Evolutionary conservation across 2,797 vertebrate genomes (phyloP).

Genomic region (Alcedo atthis): DNA sequence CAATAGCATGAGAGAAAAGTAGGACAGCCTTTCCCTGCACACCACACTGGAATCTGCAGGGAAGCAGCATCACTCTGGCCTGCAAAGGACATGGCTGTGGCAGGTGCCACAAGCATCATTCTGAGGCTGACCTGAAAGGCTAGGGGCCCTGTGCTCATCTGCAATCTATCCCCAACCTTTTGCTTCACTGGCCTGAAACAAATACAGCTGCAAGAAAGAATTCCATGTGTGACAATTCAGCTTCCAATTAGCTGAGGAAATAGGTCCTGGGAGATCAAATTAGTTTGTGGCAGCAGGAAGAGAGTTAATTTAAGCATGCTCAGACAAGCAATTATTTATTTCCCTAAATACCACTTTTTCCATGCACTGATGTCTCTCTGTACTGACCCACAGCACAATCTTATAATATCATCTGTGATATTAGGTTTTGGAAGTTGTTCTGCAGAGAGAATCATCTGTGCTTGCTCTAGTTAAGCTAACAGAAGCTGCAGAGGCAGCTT

Average conservation of each 20-base stretch:
- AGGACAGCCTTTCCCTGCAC: not conserved
- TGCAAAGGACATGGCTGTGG: not conserved
- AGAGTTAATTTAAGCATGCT: slow-evolving; percentile 56
- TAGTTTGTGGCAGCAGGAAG: slow-evolving; percentile 58
- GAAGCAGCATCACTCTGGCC: not conserved
- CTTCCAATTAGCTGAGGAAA: slow-evolving; percentile 67
- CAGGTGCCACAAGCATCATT: fast-evolving
- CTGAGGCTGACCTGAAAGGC: not conserved
- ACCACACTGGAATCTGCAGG: not conserved
- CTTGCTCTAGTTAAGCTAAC: not conserved
- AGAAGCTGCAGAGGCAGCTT: not conserved
- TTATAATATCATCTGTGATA: slow-evolving; percentile 8
- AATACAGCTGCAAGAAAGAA: slow-evolving; percentile 44
- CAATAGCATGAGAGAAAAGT: not conserved
- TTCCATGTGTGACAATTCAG: slow-evolving; percentile 22
- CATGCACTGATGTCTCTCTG: not conserved
- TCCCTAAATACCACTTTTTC: slow-evolving; percentile 53
- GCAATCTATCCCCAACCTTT: not conserved
- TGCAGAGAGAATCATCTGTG: not conserved
- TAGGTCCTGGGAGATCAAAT: slow-evolving; percentile 61
- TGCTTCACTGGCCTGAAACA: slow-evolving; percentile 24
- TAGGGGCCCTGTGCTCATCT: fast-evolving
- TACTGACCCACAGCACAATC: not conserved
- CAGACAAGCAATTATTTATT: slow-evolving; percentile 61
- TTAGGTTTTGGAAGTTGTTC: slow-evolving; percentile 25